A percentile compares a stretch with the other conserved stretches of the same genome.
Evolutionary conservation across 2,113 vertebrate species (phyloP).

Genomic region (Azemiops feae): DNA sequence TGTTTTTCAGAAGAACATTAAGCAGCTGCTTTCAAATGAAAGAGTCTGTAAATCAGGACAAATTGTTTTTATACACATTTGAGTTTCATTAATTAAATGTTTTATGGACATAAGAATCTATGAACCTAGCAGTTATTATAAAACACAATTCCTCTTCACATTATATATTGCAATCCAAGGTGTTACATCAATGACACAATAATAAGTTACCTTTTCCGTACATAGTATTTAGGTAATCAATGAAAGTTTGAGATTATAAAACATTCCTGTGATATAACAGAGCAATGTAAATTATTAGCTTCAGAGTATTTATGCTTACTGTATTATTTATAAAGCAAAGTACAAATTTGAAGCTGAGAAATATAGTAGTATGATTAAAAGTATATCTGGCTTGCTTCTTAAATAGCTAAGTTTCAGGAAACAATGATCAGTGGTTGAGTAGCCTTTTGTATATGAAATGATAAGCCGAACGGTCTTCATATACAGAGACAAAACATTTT

Average conservation of each 20-base stretch:
- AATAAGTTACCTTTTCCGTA: constrained; percentile 17
- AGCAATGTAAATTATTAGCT: background rate
- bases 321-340: background rate
- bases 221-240: background rate
- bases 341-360: background rate
- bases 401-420: background rate
- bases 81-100: constrained; percentile 91
- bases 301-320: background rate
- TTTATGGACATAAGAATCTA: constrained; percentile 78
- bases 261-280: background rate
- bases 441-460: background rate
- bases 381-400: background rate
- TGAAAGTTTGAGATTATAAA: background rate
- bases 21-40: constrained; percentile 89
- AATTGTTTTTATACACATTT: constrained; percentile 85
- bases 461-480: background rate
- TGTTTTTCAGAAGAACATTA: constrained; percentile 92
- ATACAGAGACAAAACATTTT: background rate
- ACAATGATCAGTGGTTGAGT: too few relatives aligned
- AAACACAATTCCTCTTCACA: constrained; percentile 53
- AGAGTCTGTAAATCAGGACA: constrained; percentile 89
- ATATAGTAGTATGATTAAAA: background rate
- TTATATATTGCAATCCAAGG: constrained; percentile 23
- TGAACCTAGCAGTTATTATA: constrained; percentile 70
- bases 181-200: constrained; percentile 38